phyloP scores from a whole-genome alignment of 2,888 invertebrate genomes.

The Tupiocoris notatus region DNA sequence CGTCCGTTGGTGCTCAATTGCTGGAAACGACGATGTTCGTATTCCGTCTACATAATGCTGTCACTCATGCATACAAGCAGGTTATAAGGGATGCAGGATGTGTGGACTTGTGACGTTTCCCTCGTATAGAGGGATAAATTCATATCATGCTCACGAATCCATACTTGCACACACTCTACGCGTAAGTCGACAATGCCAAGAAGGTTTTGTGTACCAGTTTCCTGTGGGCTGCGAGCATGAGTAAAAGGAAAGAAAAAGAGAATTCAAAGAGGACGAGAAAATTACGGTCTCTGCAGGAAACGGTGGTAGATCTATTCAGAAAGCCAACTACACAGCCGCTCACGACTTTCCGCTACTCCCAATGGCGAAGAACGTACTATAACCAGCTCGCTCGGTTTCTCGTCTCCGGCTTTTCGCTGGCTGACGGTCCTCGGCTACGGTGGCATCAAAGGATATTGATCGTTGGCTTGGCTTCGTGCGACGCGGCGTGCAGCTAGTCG shows the following conservation, averaged over 20 bases:
- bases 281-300: neutral
- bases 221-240: neutral
- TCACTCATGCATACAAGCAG: neutral
- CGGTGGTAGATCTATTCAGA: neutral
- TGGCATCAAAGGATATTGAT: slow-evolving; percentile 36
- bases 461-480: neutral
- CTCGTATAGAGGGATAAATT: neutral
- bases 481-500: neutral
- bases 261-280: neutral
- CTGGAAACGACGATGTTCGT: neutral
- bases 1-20: neutral
- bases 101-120: neutral
- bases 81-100: neutral
- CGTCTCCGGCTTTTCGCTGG: too few species aligned
- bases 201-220: neutral
- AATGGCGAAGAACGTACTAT: neutral
- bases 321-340: neutral
- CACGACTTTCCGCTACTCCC: neutral
- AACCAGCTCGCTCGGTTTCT: too few species aligned
- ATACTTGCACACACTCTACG: neutral
- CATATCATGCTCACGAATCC: neutral
- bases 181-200: neutral
- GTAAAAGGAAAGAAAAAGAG: neutral
- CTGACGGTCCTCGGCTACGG: neutral
- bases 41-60: neutral